phyloP scores from a whole-genome alignment of 2,888 invertebrate genomes.

The Lasioglossum vierecki region DNA sequence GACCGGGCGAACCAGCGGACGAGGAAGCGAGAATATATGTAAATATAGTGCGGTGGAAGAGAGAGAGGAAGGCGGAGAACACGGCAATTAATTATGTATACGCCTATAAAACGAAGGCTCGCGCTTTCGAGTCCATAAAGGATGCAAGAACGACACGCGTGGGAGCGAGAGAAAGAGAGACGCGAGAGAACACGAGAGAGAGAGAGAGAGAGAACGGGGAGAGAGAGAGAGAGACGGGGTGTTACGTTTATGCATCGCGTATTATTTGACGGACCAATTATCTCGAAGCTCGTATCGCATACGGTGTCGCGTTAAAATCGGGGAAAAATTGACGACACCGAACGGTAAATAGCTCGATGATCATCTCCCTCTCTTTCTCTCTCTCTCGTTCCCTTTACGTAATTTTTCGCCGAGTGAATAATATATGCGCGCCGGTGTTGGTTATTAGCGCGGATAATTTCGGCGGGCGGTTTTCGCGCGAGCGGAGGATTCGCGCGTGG shows the following conservation, averaged over 20 bases:
- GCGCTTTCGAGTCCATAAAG: conserved; percentile 71
- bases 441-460: conserved; percentile 25
- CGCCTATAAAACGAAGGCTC: conserved; percentile 73
- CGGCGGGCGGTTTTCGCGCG: neutral
- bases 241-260: conserved; percentile 66
- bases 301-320: conserved; percentile 42
- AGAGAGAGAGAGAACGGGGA: neutral
- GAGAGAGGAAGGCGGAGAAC: conserved; percentile 48
- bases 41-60: conserved; percentile 47
- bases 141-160: conserved; percentile 52
- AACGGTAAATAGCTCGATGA: conserved; percentile 9
- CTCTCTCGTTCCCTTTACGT: conserved; percentile 20
- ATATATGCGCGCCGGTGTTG: neutral
- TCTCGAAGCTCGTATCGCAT: conserved; percentile 57
- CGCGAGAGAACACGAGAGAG: neutral
- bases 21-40: conserved; percentile 62
- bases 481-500: conserved; percentile 18
- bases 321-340: conserved; percentile 11
- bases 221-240: conserved; percentile 39
- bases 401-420: conserved; percentile 3
- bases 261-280: conserved; percentile 68
- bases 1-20: conserved; percentile 37
- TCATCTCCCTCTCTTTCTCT: neutral
- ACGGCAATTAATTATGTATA: conserved; percentile 77
- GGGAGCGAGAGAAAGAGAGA: conserved; percentile 27